Conservation (phyloP, 64 coral and sea anemone species). For the Actinia equina region DNA sequence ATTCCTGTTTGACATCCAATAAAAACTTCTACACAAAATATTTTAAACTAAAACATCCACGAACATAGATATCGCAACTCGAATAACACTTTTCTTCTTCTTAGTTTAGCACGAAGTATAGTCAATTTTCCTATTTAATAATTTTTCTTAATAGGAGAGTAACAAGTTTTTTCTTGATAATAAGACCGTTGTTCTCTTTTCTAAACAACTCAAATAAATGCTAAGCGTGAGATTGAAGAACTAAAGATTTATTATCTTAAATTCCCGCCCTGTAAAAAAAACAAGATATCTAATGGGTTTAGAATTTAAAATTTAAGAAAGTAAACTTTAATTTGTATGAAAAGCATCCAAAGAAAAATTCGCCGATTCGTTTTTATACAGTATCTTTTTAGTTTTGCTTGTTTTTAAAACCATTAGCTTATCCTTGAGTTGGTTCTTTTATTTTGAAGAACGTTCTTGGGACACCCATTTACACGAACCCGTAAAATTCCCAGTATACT, state of each 20-base stretch:
- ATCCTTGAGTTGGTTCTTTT: not conserved
- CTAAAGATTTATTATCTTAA: slow-evolving; percentile 4
- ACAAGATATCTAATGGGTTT: not conserved
- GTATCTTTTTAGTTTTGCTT: not conserved
- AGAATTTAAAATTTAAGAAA: not conserved
- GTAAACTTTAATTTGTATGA: not conserved
- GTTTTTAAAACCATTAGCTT: not conserved
- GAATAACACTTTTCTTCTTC: not conserved
- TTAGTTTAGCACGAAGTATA: not conserved
- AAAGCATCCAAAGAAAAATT: no score
- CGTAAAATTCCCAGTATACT: not conserved
- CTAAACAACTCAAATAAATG: not conserved
- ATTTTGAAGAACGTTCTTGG: not conserved
- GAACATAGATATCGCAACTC: not conserved
- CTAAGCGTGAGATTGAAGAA: not conserved
- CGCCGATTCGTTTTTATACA: not conserved
- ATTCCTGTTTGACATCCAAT: slow-evolving; percentile 76
- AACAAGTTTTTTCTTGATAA: not conserved
- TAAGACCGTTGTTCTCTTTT: not conserved
- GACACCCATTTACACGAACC: not conserved
- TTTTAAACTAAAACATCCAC: slow-evolving; percentile 12
- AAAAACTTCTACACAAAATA: slow-evolving; percentile 40
- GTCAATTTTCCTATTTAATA: no score
- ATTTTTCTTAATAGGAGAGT: not conserved
- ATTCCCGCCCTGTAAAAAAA: not conserved